These are phyloP conservation scores for Hylaeus anthracinus DNA, from an alignment of 1,140 invertebrate genomes.

Conservation along the genomic window DNA sequence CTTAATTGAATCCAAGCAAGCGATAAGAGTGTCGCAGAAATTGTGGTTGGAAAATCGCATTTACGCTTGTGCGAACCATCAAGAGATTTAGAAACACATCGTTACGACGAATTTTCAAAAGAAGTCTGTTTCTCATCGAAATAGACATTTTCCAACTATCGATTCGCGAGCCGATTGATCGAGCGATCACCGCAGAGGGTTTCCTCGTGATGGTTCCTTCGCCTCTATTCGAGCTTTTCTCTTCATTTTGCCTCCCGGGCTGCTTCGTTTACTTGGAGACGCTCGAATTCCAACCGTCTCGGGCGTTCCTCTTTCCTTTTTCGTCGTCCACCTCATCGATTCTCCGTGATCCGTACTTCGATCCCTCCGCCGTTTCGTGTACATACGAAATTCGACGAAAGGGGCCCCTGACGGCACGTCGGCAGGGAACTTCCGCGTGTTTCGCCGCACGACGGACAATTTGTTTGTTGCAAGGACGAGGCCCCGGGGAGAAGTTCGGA, in stretches of 20 bases:
- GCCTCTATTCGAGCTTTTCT: background rate
- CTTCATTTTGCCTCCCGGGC: background rate
- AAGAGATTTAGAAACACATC: too few species aligned
- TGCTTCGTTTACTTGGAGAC: slow-evolving; percentile 10
- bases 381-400: slow-evolving; percentile 49
- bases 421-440: slow-evolving; percentile 54
- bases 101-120: too few species aligned
- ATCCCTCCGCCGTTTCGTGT: slow-evolving; percentile 40
- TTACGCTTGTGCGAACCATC: too few species aligned
- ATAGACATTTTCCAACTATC: background rate
- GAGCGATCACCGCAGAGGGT: too few species aligned
- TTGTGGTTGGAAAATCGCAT: too few species aligned
- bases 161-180: too few species aligned
- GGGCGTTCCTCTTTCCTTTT: slow-evolving; percentile 43
- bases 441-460: slow-evolving; percentile 57
- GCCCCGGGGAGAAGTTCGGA: slow-evolving; percentile 13
- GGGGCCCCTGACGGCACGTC: slow-evolving; percentile 32
- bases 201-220: background rate
- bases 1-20: too few species aligned
- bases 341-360: slow-evolving; percentile 32
- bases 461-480: slow-evolving; percentile 58
- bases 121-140: too few species aligned
- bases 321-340: slow-evolving; percentile 42
- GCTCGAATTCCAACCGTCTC: slow-evolving; percentile 34
- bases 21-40: too few species aligned